phyloP scores from a whole-genome alignment of 2,888 invertebrate genomes.

The Villa cingulata region DNA sequence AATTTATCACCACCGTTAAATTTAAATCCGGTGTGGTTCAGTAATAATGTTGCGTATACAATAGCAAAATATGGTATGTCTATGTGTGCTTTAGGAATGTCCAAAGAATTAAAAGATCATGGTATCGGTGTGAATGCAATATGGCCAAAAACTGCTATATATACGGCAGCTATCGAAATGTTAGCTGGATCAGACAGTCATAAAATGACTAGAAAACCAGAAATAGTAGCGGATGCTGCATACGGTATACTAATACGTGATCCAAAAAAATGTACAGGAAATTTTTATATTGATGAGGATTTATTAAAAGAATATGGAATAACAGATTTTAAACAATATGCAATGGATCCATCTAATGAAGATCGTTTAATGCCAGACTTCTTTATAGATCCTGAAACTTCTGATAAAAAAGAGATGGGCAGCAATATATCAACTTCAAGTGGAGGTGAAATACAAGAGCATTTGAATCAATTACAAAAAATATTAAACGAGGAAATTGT shows the following conservation, averaged over 20 bases:
- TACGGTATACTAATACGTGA: constrained; percentile 43
- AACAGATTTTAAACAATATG: constrained; percentile 74
- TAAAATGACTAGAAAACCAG: constrained; percentile 31
- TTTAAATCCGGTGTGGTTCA: constrained; percentile 79
- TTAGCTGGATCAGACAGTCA: constrained; percentile 44
- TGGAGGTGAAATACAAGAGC: constrained; percentile 44
- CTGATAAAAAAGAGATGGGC: background rate
- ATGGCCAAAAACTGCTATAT: constrained; percentile 90
- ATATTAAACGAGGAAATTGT: constrained; percentile 67
- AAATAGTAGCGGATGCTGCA: constrained; percentile 36
- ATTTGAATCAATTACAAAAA: constrained; percentile 59
- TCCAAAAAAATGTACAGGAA: constrained; percentile 64
- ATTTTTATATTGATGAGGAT: constrained; percentile 88
- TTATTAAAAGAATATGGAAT: constrained; percentile 66
- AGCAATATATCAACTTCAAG: background rate
- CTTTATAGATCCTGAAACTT: constrained; percentile 48
- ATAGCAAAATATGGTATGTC: constrained; percentile 99
- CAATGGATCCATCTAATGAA: constrained; percentile 57
- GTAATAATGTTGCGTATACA: constrained; percentile 85
- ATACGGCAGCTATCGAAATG: constrained; percentile 89
- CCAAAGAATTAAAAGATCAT: constrained; percentile 73
- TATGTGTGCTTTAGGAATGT: constrained; percentile 94
- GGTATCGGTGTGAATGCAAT: constrained; percentile 89
- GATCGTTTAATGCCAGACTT: constrained; percentile 71
- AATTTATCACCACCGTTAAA: constrained; percentile 91